A percentile compares a stretch with the other conserved stretches of the same genome.
phyloP scores from a whole-genome alignment of 2,797 vertebrate genomes.

The Lagocephalus sceleratus region DNA sequence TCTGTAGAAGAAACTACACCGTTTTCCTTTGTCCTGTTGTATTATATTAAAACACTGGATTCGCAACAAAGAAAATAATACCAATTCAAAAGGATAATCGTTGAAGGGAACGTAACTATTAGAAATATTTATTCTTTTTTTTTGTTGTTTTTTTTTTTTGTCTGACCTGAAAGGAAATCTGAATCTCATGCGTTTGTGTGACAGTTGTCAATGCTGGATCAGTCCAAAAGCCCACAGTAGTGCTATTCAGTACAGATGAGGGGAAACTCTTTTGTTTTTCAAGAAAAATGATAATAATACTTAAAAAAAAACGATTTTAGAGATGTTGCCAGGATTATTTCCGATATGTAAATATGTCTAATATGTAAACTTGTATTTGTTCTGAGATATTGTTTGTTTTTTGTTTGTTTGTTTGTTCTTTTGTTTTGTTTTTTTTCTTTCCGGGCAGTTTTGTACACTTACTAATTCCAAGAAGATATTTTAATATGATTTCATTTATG shows the following conservation, averaged over 20 bases:
- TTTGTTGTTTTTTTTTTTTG: conserved; percentile 52
- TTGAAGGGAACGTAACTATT: conserved; percentile 63
- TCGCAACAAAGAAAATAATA: conserved; percentile 53
- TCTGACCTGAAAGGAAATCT: conserved; percentile 65
- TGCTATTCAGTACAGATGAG: conserved; percentile 74
- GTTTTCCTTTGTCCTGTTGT: conserved; percentile 57
- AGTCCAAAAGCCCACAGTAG: conserved; percentile 69
- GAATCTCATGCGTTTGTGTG: conserved; percentile 68
- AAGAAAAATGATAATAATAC: conserved; percentile 37
- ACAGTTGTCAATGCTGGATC: conserved; percentile 72
- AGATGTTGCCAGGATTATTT: conserved; percentile 85
- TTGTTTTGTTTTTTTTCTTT: conserved; percentile 74
- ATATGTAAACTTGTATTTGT: conserved; percentile 94
- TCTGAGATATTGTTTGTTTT: conserved; percentile 76
- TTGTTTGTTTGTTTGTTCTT: conserved; percentile 57
- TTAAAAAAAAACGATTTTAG: conserved; percentile 75
- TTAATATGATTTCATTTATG: conserved; percentile 95
- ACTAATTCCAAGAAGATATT: conserved; percentile 96
- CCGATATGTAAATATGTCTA: conserved; percentile 93
- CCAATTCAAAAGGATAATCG: conserved; percentile 42
- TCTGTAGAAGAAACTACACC: conserved; percentile 26
- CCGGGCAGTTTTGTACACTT: conserved; percentile 92
- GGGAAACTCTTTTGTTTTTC: conserved; percentile 49
- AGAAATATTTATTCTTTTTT: conserved; percentile 61
- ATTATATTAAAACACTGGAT: conserved; percentile 64